Percentiles rank a stretch among this genome's conserved stretches.
phyloP scores from a whole-genome alignment of 2,888 invertebrate species.

The Polyommatus icarus region DNA sequence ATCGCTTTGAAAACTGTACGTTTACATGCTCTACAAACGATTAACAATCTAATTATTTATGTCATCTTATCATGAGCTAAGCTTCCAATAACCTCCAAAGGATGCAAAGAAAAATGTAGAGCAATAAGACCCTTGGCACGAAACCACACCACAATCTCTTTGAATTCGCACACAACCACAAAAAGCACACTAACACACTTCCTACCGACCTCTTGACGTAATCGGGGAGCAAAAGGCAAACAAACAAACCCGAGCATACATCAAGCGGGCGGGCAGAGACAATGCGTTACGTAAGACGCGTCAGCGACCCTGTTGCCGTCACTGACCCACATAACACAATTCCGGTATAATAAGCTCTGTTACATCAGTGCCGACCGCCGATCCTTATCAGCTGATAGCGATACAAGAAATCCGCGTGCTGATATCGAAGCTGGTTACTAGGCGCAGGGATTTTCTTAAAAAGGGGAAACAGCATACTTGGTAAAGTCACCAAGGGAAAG shows the following conservation, averaged over 20 bases:
- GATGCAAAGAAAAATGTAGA: background rate
- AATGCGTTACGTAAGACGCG: slow-evolving; percentile 69
- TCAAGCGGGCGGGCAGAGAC: slow-evolving; percentile 51
- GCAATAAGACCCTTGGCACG: background rate
- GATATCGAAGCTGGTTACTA: background rate
- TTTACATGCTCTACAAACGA: background rate
- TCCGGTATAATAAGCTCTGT: slow-evolving; percentile 56
- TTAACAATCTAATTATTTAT: background rate
- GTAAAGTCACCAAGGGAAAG: background rate
- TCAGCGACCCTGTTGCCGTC: slow-evolving; percentile 76
- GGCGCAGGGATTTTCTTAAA: background rate
- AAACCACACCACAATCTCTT: background rate
- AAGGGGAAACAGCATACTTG: background rate
- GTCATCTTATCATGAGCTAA: background rate
- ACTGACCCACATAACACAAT: slow-evolving; percentile 76
- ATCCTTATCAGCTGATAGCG: slow-evolving; percentile 21
- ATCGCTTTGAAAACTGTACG: too few relatives aligned
- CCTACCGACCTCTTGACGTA: background rate
- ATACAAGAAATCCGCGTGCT: background rate
- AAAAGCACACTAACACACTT: background rate
- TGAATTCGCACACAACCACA: background rate
- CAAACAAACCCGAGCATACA: slow-evolving; percentile 38
- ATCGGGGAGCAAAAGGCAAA: slow-evolving; percentile 28
- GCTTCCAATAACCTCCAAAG: background rate
- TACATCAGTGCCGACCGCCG: slow-evolving; percentile 53